These are phyloP conservation scores for Cebus imitator DNA, from an alignment of 2,113 vertebrate genomes.

Conservation along the genomic window DNA sequence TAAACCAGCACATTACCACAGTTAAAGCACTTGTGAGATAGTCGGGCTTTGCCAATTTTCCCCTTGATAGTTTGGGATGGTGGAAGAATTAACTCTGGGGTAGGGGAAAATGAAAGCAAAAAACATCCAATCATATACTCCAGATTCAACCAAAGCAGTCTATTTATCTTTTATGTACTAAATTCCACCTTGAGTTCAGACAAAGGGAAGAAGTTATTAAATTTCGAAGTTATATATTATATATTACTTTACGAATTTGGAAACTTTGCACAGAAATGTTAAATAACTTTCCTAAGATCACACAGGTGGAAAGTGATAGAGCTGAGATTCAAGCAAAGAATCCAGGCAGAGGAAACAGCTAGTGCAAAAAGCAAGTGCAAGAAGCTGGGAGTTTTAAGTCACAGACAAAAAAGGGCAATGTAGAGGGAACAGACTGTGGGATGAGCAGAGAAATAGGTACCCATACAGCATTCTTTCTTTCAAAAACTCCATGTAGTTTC, in stretches of 20 bases:
- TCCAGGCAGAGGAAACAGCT: background rate
- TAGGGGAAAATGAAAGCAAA: background rate
- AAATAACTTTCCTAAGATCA: background rate
- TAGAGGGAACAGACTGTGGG: accelerated
- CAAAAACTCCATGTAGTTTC: background rate
- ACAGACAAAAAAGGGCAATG: background rate
- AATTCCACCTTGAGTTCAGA: background rate
- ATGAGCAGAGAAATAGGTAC: too few species aligned
- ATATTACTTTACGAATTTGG: background rate
- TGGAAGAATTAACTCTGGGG: background rate
- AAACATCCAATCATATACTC: background rate
- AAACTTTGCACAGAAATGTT: background rate
- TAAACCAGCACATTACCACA: background rate
- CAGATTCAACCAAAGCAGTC: background rate
- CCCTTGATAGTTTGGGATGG: background rate
- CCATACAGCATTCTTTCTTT: background rate
- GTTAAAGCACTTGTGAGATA: background rate
- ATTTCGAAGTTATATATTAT: background rate
- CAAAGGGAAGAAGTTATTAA: background rate
- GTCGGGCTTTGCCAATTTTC: background rate
- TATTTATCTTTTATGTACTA: background rate
- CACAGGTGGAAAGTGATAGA: background rate
- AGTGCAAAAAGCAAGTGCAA: background rate
- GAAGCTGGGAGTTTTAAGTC: background rate
- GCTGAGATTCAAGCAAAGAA: background rate